A percentile compares a stretch with the other conserved stretches of the same genome.
These are phyloP conservation scores for Neoscelio sp. DNA, from an alignment of 2,888 invertebrate genomes.

Conservation along the genomic window DNA sequence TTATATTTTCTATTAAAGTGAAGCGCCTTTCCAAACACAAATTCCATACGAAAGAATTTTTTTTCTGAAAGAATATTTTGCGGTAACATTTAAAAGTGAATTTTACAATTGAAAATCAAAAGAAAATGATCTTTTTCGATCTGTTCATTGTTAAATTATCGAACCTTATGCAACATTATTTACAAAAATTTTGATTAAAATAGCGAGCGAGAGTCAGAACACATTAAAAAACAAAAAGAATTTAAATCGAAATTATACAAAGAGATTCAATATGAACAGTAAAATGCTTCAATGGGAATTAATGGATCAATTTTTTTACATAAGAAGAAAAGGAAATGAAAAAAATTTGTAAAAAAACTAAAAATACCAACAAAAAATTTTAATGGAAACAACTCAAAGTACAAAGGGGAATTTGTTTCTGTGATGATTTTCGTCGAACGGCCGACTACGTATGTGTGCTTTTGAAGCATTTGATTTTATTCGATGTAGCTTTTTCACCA, in stretches of 20 bases:
- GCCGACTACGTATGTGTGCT: background rate
- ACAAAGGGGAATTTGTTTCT: conserved; percentile 52
- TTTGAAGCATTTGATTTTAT: conserved; percentile 22
- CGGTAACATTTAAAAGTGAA: conserved; percentile 19
- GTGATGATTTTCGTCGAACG: conserved; percentile 55
- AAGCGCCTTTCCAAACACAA: too few species aligned
- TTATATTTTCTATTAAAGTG: background rate
- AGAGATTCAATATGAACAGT: background rate
- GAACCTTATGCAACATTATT: too few species aligned
- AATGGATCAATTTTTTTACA: conserved; percentile 24
- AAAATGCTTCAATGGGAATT: conserved; percentile 9
- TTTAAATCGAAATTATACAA: background rate
- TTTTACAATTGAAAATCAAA: conserved; percentile 6
- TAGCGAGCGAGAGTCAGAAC: too few species aligned
- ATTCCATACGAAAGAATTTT: background rate
- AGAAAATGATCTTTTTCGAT: background rate
- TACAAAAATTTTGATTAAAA: conserved; percentile 2
- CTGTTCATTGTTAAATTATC: background rate
- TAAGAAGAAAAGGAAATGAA: background rate
- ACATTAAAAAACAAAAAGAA: too few species aligned
- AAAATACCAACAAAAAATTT: conserved; percentile 1
- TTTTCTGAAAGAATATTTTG: conserved; percentile 20
- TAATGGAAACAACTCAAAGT: conserved; percentile 28
- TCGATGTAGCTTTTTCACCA: conserved; percentile 50
- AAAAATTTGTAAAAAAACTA: background rate